Base-by-base conservation (phyloP, 2,888 invertebrate species). In the Oxycera nigricornis region DNA sequence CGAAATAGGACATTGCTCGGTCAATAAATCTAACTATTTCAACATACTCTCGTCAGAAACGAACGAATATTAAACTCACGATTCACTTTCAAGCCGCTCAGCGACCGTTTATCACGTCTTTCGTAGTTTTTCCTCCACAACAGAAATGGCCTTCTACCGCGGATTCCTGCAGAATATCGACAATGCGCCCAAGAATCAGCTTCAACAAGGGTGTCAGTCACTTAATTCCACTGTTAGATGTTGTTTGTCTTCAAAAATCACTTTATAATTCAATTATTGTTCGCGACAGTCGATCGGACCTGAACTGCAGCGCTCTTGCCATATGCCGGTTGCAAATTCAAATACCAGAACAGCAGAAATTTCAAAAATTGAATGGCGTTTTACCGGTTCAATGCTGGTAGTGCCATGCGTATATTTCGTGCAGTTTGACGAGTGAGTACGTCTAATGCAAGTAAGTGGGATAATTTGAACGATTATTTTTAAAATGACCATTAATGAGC, bases 281-380 rank as follows among this genome's bases (percentile, higher is more conserved):
- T 17, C 3, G 2, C 46, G 46, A 46, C 35, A 7, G 35, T 35
- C 11, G 6, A 35, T 35, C 35, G 6, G 35, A 35, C 11, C 35
- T 35, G 11, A 7, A 35, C 6, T 35, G 6, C 35, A 35, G 6
- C 11, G 35, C 35, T 35, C 6, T 35, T 22, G 14, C 65, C 24
- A 11, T 50, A 70, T 52, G 70, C 70, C 70, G 70, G 70, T 70
- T 70, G 70, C 70, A 52, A n/a, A 52, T 70, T 70, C 52, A 70
- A 70, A 70, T 65, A 70, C 55, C 55, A 1, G 28, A 17, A 31
- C 22, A 3, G 11, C 24, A 20, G 70, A 26, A 46, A 70, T 52
- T 70, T 70, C 55, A 70, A 70, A 70, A 46, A 46, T 41, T 55
- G 24, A 39, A 22, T 65, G 65, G 65, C 65, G 65, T 65, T 41